Conservation (phyloP, 2,888 invertebrate genomes). For the Zaprionus lineosus region DNA sequence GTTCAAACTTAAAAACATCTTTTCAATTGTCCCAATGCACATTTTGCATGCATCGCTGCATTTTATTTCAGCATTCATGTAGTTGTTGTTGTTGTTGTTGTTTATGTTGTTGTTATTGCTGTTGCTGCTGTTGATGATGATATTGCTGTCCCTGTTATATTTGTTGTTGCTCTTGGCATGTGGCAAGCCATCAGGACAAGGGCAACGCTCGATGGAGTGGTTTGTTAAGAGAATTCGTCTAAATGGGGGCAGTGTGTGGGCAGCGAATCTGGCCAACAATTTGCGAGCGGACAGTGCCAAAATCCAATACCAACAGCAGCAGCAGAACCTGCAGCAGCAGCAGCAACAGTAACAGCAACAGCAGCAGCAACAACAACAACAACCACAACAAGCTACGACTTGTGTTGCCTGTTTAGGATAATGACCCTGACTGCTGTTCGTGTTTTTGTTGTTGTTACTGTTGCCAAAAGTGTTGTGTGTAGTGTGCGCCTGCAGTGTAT, state of each 20-base stretch:
- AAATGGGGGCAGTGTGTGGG: conserved; percentile 45
- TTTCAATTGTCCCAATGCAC: conserved; percentile 40
- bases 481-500: conserved; percentile 26
- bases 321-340: neutral
- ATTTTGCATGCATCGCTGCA: conserved; percentile 59
- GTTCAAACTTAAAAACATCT: conserved; percentile 31
- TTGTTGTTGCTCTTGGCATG: conserved; percentile 52
- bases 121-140: no score
- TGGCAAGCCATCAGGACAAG: conserved; percentile 51
- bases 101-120: conserved; percentile 11
- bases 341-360: conserved; percentile 6
- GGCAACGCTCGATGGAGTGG: conserved; percentile 52
- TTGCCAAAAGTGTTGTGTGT: conserved; percentile 46
- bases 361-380: conserved; percentile 2
- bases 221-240: conserved; percentile 17
- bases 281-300: conserved; percentile 35
- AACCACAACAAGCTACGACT: conserved; percentile 4
- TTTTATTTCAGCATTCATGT: conserved; percentile 38
- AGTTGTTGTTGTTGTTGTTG: conserved; percentile 9
- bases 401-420: conserved; percentile 59
- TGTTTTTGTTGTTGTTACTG: conserved; percentile 17
- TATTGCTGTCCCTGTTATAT: conserved; percentile 6
- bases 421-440: conserved; percentile 57
- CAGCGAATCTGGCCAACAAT: conserved; percentile 27
- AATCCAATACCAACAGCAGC: conserved; percentile 10